Percentiles rank a stretch among this genome's conserved stretches.
phyloP scores from a whole-genome alignment of 2,113 vertebrate genomes.

The Pluvianellus socialis region DNA sequence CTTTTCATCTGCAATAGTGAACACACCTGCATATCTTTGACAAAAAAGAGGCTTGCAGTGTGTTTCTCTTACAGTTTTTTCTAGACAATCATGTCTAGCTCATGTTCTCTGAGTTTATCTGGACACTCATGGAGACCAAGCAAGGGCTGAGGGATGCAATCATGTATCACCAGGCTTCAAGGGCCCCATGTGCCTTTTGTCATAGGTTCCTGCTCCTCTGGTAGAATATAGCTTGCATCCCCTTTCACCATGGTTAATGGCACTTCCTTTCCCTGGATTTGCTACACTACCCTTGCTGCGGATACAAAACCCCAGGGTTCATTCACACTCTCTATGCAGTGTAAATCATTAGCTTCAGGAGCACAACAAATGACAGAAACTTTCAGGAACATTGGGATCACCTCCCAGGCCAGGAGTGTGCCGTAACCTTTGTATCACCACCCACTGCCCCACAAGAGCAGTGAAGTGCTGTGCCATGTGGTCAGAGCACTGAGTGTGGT shows the following conservation, averaged over 20 bases:
- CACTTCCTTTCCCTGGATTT: background rate
- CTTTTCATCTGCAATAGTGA: background rate
- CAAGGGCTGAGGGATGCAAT: background rate
- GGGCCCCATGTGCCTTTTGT: accelerated
- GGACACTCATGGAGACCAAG: background rate
- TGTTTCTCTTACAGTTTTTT: background rate
- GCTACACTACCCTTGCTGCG: accelerated
- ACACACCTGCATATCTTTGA: background rate
- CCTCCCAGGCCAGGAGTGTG: background rate
- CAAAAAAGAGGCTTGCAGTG: background rate
- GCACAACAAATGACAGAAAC: background rate
- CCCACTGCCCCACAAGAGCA: accelerated
- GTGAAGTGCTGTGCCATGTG: accelerated
- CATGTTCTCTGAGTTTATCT: background rate
- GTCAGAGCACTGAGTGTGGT: accelerated
- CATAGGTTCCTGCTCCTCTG: background rate
- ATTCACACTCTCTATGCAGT: accelerated
- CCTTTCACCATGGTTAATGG: background rate
- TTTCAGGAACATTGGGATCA: background rate
- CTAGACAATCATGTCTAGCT: background rate
- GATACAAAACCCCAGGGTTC: background rate
- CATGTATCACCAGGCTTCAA: background rate
- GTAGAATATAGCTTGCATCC: background rate
- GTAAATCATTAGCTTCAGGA: background rate
- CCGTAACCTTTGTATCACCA: background rate